Conservation (phyloP, 2,797 vertebrate genomes). For the Sparidentex hasta region DNA sequence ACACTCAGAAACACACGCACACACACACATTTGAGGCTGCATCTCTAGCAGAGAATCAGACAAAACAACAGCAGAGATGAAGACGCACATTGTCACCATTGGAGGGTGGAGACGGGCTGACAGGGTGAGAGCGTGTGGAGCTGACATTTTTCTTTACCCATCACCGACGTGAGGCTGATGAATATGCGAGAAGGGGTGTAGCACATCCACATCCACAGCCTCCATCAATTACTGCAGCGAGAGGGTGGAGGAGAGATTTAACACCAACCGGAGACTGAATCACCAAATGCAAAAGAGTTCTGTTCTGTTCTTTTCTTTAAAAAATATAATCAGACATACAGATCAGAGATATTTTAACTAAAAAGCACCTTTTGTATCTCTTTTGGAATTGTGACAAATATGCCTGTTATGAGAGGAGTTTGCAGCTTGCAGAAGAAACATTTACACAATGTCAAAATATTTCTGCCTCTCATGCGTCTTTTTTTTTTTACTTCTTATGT, state of each 20-base stretch:
- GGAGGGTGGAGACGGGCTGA: conserved; percentile 87
- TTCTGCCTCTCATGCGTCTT: not conserved
- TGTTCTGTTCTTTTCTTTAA: not conserved
- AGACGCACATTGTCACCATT: conserved; percentile 84
- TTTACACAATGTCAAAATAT: conserved; percentile 4
- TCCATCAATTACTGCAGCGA: conserved; percentile 45
- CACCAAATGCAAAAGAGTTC: conserved; percentile 3
- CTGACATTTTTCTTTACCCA: conserved; percentile 81
- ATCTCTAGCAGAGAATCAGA: conserved; percentile 37
- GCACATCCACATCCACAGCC: conserved; percentile 67
- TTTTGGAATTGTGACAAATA: not conserved
- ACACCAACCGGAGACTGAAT: not conserved
- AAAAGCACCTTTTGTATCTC: conserved; percentile 14
- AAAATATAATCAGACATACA: conserved; percentile 11
- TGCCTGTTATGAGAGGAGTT: not conserved
- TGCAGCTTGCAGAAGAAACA: conserved; percentile 8
- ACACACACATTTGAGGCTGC: conserved; percentile 18
- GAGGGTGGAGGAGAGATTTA: conserved; percentile 26
- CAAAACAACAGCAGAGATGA: conserved; percentile 82
- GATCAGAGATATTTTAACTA: not conserved
- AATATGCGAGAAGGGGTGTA: conserved; percentile 70
- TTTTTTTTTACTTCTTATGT: not conserved
- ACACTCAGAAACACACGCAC: conserved; percentile 10
- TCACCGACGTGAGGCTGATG: conserved; percentile 79
- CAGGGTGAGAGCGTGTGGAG: conserved; percentile 87